Base-by-base conservation (phyloP, 2,888 invertebrate genomes). In the Pyralis farinalis region DNA sequence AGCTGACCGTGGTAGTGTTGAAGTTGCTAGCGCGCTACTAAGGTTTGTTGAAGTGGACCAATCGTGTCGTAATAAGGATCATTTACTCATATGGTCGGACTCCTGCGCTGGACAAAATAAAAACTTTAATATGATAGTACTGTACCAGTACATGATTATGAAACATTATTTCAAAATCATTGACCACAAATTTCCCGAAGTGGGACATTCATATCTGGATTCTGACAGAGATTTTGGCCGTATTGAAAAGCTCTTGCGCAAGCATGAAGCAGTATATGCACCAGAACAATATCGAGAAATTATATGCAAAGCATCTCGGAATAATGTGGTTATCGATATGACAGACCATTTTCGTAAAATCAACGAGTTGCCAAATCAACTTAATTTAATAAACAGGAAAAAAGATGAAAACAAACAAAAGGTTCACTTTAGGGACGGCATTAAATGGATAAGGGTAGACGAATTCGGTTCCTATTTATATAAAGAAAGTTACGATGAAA, bases 181-280 rank as follows among this genome's bases (percentile, higher is more conserved):
- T 12, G 61, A 66, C 30, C 61, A 69, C 43, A 66, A 70, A 49
- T 67, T 65, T 49, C 64, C 66, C 4, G 63, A 59, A 43, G 66
- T 65, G 16, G 66, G 63, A 8, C 61, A 66, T 49, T 55, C 54
- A 6, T 67, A 58, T 49, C 42, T 68, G 29, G 68, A 70, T 46
- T 63, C 59, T 11, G 66, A 67, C 40, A 22, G 64, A 42, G 63
- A 71, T 54, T 67, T 67, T 53, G 62, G 63, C 27, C 39, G 53
- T 16, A 64, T 63, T 22, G 59, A 67, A 51, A 68, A 65, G 42
- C 44, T 54, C 27, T 37, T 68, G 12, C 45, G 61, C 33, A 58
- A 52, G 41, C 50, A 65, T 50, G 59, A 56, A 35, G 40, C 55
- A 42, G 28, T 57, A 36, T 47, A 40, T 44, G 34, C 46, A 11